phyloP scores from a whole-genome alignment of 2,888 invertebrate species.

The Macrosoma leucophasiata region DNA sequence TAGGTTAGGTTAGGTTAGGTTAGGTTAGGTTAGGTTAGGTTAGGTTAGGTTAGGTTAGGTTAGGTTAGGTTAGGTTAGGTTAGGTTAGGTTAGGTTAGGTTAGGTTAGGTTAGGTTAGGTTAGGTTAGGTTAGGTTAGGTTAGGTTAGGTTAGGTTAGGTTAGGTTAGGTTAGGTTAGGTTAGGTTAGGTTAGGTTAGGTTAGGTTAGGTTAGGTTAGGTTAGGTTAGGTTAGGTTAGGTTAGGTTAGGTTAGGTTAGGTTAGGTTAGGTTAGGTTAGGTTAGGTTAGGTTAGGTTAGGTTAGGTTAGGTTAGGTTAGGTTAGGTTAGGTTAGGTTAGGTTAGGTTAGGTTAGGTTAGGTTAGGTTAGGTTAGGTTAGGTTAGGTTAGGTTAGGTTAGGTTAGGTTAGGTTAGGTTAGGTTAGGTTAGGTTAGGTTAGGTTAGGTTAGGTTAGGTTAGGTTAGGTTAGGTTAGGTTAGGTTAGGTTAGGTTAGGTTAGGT shows the following conservation, averaged over 20 bases:
- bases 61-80: conserved; percentile 18
- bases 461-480: conserved; percentile 18
- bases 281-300: conserved; percentile 15
- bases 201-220: conserved; percentile 21
- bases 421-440: conserved; percentile 22
- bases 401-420: conserved; percentile 22
- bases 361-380: conserved; percentile 16
- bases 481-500: conserved; percentile 18
- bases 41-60: conserved; percentile 1
- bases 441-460: conserved; percentile 18
- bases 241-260: conserved; percentile 21
- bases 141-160: conserved; percentile 16
- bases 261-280: conserved; percentile 20
- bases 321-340: conserved; percentile 8
- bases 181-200: conserved; percentile 21
- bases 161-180: conserved; percentile 20
- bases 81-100: conserved; percentile 22
- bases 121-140: conserved; percentile 20
- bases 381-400: conserved; percentile 21
- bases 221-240: conserved; percentile 20
- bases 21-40: conserved; percentile 20
- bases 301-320: conserved; percentile 10
- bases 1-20: conserved; percentile 20
- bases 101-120: conserved; percentile 22
- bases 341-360: conserved; percentile 14